Base-by-base conservation (phyloP, 1,140 invertebrate genomes). In the Probaryconus sp. region DNA sequence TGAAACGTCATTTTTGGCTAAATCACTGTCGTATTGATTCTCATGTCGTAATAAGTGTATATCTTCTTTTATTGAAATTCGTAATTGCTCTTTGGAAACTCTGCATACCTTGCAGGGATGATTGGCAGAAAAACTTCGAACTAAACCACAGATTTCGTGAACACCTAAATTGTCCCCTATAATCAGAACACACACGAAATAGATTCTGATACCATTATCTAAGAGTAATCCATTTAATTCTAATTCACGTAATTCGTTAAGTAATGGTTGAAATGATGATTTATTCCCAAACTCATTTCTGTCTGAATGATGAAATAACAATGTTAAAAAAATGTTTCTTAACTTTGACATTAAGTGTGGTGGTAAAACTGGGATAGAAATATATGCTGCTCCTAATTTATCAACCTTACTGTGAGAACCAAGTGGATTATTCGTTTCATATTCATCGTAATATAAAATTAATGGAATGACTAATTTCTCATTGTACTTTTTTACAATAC, bases 71-170 rank as follows among this genome's bases (percentile, higher is more conserved):
- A 11, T 53, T 33, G 37, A 5, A 5, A 7, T 13, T 9, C 16
- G 20, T 31, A 51, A 21, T 37, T 31, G 9, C 14, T 45, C 17
- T 37, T 38, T n/a, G 2, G 5, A 13, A n/a, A 67, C 55, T 11
- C 24, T 53, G 11, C 61, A 73, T 30, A 73, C 5, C 5, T 24
- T 28, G 10, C 61, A 73, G 3, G 35, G 26, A 55, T 53, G 38
- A 53, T 55, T 55, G 2, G 61, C 55, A 17, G 10, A 14, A 35
- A 73, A 73, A 40, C 45, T 6, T 42, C 35, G 3, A 33, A 51
- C 28, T 35, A 60, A 67, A n/a, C 70, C 61, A 45, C 60, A 64
- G n/a, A 58, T 31, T 38, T 65, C 30, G 14, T 65, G 37, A 10
- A 51, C 17, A 1, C 51, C 60, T 7, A 65, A 24, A 47, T 72